Evolutionary conservation across 2,797 vertebrate genomes (phyloP).

Genomic region (Chromobotia macracanthus): DNA sequence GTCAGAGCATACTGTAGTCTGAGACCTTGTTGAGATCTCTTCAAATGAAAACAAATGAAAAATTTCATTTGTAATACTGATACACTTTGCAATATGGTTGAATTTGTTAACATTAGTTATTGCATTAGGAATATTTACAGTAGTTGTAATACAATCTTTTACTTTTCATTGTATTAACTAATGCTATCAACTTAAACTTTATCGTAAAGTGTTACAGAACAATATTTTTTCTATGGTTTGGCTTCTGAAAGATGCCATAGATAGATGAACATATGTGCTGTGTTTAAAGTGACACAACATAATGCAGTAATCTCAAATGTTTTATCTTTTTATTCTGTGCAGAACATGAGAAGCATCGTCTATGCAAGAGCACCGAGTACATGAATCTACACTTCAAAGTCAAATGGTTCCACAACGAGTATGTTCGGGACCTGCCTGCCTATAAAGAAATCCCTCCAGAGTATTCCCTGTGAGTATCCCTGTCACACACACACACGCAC

Average conservation of each 20-base stretch:
- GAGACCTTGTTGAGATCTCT: too few relatives aligned
- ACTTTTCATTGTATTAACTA: too few relatives aligned
- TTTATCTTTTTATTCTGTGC: constrained; percentile 74
- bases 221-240: too few relatives aligned
- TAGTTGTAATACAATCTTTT: too few relatives aligned
- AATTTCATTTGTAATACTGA: too few relatives aligned
- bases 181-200: too few relatives aligned
- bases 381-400: constrained; percentile 99
- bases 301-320: constrained; percentile 37
- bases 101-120: too few relatives aligned
- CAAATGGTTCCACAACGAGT: constrained; percentile 99
- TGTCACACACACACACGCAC: neutral
- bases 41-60: too few relatives aligned
- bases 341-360: constrained; percentile 96
- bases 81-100: too few relatives aligned
- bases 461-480: constrained; percentile 92
- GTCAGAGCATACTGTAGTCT: too few relatives aligned
- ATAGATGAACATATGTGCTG: neutral
- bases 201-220: too few relatives aligned
- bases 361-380: constrained; percentile 99
- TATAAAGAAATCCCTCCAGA: constrained; percentile 92
- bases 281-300: neutral
- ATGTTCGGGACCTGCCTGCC: constrained; percentile 90
- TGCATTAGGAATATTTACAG: too few relatives aligned
- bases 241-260: neutral